phyloP scores from a whole-genome alignment of 2,888 invertebrate genomes.

The Anagyrus pseudococci region DNA sequence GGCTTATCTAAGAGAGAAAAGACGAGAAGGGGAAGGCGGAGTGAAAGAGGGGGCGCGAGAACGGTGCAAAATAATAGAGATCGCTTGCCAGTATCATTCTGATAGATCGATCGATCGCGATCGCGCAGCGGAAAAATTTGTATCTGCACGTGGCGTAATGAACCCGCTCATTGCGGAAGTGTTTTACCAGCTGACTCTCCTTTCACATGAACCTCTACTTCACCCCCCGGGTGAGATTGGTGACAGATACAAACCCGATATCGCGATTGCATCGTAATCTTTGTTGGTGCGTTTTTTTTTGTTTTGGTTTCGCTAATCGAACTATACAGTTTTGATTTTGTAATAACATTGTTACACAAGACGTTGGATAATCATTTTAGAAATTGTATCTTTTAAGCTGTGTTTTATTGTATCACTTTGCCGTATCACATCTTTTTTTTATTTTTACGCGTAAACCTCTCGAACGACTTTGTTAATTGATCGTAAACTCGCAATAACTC shows the following conservation, averaged over 20 bases:
- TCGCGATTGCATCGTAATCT: no score
- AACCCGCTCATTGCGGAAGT: slow-evolving; percentile 26
- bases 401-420: no score
- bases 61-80: slow-evolving; percentile 35
- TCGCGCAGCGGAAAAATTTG: slow-evolving; percentile 18
- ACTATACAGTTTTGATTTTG: no score
- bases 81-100: slow-evolving; percentile 25
- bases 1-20: background rate
- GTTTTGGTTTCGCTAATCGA: no score
- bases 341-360: no score
- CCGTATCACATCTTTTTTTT: no score
- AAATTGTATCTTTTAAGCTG: no score
- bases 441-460: no score
- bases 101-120: slow-evolving; percentile 26
- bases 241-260: slow-evolving; percentile 4
- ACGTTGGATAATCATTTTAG: no score
- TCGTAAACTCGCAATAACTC: no score
- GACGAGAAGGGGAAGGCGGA: slow-evolving; percentile 10
- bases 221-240: background rate
- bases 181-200: background rate
- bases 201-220: background rate
- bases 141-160: slow-evolving; percentile 10
- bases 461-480: no score
- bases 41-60: slow-evolving; percentile 6
- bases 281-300: no score